Percentiles rank a stretch among this genome's conserved stretches.
Evolutionary conservation across 2,113 vertebrate genomes (phyloP).

Genomic region (Lophotis ruficrista): DNA sequence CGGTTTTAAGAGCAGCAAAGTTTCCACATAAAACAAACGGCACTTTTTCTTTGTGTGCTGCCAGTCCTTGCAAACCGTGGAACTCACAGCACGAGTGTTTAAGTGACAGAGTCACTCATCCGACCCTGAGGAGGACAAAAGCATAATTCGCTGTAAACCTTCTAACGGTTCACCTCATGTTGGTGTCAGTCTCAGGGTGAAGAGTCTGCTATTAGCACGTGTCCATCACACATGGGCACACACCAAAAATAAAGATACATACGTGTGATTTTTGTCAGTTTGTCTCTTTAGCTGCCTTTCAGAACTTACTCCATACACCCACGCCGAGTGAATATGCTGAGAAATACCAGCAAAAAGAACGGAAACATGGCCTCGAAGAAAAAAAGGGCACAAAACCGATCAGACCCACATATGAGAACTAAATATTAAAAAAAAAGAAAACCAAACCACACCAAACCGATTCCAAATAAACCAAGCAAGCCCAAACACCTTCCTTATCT

Average conservation of each 20-base stretch:
- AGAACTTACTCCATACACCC: neutral
- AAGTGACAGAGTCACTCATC: neutral
- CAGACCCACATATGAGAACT: neutral
- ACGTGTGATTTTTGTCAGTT: neutral
- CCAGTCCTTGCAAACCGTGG: neutral
- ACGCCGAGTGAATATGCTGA: neutral
- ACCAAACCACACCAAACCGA: neutral
- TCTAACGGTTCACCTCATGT: neutral
- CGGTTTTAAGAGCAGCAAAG: conserved; percentile 21
- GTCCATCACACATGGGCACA: neutral
- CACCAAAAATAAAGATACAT: neutral
- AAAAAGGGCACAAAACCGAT: neutral
- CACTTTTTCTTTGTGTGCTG: neutral
- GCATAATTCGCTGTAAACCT: neutral
- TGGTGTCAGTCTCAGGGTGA: neutral
- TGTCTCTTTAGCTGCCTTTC: neutral
- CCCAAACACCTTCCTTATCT: neutral
- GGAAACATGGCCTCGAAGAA: neutral
- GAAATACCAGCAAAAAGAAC: neutral
- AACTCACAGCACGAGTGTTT: neutral
- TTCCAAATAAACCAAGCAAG: neutral
- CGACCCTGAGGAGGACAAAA: neutral
- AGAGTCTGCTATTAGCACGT: neutral
- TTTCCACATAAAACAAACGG: conserved; percentile 56
- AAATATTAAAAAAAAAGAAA: neutral